These are phyloP conservation scores for Heliconius ethilla DNA, from an alignment of 2,888 invertebrate species.

Conservation along the genomic window DNA sequence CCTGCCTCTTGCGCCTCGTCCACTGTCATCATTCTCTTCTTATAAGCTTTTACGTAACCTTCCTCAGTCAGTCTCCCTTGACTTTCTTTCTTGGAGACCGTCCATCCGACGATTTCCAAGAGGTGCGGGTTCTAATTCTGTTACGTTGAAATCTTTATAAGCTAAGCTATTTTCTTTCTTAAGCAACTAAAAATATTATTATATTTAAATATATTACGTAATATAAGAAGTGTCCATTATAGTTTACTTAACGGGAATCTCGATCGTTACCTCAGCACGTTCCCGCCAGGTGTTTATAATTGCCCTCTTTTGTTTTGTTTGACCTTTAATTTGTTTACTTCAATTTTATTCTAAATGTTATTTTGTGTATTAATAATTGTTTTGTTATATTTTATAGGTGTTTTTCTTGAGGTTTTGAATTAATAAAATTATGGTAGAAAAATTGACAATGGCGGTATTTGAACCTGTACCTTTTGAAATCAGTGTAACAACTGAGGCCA, in stretches of 20 bases:
- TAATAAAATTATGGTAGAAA: neutral
- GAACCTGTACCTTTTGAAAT: too few species aligned
- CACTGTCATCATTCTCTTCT: neutral
- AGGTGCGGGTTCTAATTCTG: too few species aligned
- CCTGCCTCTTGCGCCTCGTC: neutral
- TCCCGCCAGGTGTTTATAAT: constrained; percentile 25
- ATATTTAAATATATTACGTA: too few species aligned
- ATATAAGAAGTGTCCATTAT: neutral
- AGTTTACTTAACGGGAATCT: neutral
- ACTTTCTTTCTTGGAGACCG: neutral
- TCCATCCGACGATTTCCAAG: too few species aligned
- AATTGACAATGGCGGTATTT: too few species aligned
- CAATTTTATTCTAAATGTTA: neutral
- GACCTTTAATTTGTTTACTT: constrained; percentile 22
- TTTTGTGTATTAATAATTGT: neutral
- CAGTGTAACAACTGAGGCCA: too few species aligned
- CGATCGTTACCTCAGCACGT: constrained; percentile 3
- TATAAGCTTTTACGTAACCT: neutral
- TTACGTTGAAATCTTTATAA: too few species aligned
- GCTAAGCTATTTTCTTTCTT: too few species aligned
- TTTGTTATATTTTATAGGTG: neutral
- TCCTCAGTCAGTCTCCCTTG: neutral
- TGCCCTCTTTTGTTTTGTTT: constrained; percentile 9
- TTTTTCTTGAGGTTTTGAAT: neutral
- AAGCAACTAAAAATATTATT: too few species aligned